phyloP scores from a whole-genome alignment of 2,113 vertebrate genomes.

The Corythaeola cristata region DNA sequence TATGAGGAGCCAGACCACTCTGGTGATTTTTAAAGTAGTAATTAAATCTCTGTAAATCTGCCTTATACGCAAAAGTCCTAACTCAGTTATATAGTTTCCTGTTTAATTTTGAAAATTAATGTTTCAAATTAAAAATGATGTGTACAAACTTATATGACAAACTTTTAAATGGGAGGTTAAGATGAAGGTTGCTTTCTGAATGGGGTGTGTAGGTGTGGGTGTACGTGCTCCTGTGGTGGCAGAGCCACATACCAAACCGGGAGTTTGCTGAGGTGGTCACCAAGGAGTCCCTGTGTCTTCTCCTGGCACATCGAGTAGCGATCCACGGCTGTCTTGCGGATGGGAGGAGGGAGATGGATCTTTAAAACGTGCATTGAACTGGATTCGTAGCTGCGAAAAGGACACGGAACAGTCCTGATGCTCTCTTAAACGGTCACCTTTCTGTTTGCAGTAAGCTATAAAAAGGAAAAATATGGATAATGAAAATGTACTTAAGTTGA shows the following conservation, averaged over 20 bases:
- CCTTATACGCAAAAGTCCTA: not conserved
- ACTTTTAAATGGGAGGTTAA: not conserved
- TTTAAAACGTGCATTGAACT: not conserved
- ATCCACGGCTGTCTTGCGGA: fast-evolving
- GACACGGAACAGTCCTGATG: too few relatives aligned
- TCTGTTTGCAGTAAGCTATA: not conserved
- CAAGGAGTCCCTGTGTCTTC: not conserved
- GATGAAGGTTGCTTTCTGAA: not conserved
- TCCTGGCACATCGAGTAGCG: fast-evolving
- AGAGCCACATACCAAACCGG: not conserved
- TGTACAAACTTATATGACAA: not conserved
- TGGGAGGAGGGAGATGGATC: not conserved
- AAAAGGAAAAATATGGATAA: not conserved
- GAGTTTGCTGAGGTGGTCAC: not conserved
- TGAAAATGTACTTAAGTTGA: not conserved
- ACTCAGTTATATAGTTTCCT: not conserved
- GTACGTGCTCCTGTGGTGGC: not conserved
- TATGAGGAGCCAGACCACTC: not conserved
- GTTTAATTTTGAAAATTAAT: not conserved
- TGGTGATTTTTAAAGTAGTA: not conserved
- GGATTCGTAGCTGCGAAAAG: not conserved
- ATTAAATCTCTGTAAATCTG: not conserved
- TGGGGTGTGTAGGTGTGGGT: too few relatives aligned
- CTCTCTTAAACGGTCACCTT: not conserved
- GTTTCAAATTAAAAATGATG: not conserved